Evolutionary conservation across 2,113 vertebrate genomes (phyloP).

Genomic region (Manacus vitellinus): DNA sequence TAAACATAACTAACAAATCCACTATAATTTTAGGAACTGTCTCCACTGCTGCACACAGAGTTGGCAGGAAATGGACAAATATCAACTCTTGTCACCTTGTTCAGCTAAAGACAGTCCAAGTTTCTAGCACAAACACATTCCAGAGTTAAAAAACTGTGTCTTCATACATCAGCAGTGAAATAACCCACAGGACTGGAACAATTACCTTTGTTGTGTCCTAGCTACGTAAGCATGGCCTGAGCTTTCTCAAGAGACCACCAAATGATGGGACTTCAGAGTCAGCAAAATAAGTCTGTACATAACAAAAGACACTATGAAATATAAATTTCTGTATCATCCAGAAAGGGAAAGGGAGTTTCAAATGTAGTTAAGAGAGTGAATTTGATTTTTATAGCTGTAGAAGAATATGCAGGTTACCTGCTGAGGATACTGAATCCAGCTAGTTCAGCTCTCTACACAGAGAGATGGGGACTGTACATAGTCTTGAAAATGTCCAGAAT

Average conservation of each 20-base stretch:
- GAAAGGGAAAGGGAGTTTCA: neutral
- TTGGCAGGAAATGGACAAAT: neutral
- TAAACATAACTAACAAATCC: neutral
- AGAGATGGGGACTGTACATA: neutral
- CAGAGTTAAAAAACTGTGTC: neutral
- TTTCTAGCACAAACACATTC: neutral
- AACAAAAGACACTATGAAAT: neutral
- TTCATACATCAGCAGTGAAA: neutral
- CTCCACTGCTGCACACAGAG: neutral
- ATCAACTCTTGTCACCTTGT: neutral
- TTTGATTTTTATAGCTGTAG: neutral
- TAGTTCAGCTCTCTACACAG: neutral
- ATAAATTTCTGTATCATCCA: neutral
- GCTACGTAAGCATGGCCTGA: neutral
- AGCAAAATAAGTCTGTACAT: neutral
- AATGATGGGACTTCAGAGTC: neutral
- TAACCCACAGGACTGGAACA: neutral
- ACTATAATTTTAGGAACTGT: neutral
- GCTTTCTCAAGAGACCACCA: neutral
- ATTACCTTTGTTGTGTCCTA: neutral
- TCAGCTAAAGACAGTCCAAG: neutral
- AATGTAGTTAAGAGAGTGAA: neutral
- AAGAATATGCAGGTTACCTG: neutral
- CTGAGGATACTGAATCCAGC: neutral
- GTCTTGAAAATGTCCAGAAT: neutral